A percentile compares a stretch with the other conserved stretches of the same genome.
phyloP scores from a whole-genome alignment of 2,797 vertebrate genomes.

The Acanthiza pusilla region DNA sequence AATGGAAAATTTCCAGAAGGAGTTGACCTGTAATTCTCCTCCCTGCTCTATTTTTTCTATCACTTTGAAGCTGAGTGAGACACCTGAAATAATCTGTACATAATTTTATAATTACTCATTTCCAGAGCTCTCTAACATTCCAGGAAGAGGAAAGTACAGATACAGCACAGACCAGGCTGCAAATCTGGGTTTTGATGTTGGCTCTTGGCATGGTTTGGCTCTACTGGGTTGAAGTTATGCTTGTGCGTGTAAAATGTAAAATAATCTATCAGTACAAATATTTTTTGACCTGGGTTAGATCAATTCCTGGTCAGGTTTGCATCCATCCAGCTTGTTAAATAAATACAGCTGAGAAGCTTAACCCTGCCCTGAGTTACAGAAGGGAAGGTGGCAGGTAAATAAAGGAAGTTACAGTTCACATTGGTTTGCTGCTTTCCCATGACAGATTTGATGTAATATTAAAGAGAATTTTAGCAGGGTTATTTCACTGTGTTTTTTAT shows the following conservation, averaged over 20 bases:
- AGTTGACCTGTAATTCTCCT: neutral
- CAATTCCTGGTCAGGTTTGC: neutral
- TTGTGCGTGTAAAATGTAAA: neutral
- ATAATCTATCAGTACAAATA: neutral
- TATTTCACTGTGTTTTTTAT: neutral
- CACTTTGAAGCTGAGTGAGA: neutral
- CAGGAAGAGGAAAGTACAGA: neutral
- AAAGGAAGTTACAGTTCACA: neutral
- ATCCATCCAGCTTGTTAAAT: neutral
- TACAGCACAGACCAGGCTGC: neutral
- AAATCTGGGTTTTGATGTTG: neutral
- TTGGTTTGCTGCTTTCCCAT: neutral
- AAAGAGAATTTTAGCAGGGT: neutral
- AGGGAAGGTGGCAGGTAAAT: neutral
- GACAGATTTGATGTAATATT: neutral
- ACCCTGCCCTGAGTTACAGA: neutral
- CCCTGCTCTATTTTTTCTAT: neutral
- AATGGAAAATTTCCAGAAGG: neutral
- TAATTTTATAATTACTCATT: neutral
- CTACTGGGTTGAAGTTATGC: neutral
- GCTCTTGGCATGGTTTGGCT: neutral
- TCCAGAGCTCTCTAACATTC: neutral
- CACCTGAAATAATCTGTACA: neutral
- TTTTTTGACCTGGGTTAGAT: neutral
- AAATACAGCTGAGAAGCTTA: neutral